Conservation (phyloP, 2,113 vertebrate genomes). For the Hippocampus barbouri region DNA sequence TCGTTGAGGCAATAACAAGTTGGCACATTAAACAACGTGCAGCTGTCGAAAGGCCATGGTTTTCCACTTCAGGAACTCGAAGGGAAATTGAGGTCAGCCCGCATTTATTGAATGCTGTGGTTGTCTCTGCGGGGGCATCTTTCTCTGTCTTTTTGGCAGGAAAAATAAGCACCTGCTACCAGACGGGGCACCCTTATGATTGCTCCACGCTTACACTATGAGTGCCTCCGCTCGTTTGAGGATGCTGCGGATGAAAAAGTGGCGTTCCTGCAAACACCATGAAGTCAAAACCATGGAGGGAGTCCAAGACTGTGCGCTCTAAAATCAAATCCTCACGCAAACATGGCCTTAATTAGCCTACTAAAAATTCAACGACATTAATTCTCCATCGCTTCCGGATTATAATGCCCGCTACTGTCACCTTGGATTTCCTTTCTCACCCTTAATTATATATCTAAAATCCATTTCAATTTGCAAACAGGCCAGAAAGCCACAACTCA, state of each 20-base stretch:
- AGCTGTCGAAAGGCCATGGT: constrained; percentile 6
- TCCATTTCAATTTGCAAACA: constrained; percentile 25
- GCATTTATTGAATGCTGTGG: not conserved
- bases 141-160: not conserved
- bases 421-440: constrained; percentile 1
- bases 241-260: not conserved
- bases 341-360: constrained; percentile 36
- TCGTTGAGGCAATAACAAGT: constrained; percentile 35
- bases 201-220: not conserved
- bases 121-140: not conserved
- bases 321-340: constrained; percentile 24
- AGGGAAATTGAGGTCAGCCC: not conserved
- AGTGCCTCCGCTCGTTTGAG: not conserved
- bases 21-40: constrained; percentile 34
- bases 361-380: constrained; percentile 26
- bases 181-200: not conserved
- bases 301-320: constrained; percentile 6
- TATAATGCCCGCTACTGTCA: constrained; percentile 11
- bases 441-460: not conserved
- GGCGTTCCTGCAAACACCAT: not conserved
- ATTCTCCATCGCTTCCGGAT: constrained; percentile 5
- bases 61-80: constrained; percentile 4
- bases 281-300: not conserved
- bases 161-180: constrained; percentile 12
- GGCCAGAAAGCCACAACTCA: constrained; percentile 19